Base-by-base conservation (phyloP, 2,113 vertebrate genomes). In the Tragulus kanchil region DNA sequence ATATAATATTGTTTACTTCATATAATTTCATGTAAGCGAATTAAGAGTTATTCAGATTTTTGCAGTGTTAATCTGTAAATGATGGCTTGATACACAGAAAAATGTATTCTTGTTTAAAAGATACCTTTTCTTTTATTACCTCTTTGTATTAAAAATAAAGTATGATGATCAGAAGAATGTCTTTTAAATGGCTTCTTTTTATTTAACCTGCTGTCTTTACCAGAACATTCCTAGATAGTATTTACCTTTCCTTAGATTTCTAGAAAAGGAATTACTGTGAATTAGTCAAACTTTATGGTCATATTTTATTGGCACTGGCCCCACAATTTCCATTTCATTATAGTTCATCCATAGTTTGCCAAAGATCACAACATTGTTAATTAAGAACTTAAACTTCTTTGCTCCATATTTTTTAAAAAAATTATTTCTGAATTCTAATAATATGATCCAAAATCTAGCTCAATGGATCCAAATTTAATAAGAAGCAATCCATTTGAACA, bases 1-100 rank as follows among this genome's bases (percentile, higher is more conserved):
- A 84, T 85, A 84, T 97, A 45, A 71, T 96, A 85, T 97, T 75
- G 87, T 96, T 98, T 98, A 92, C 98, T 96, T 96, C 89, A 62
- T 93, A 65, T 97, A 77, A 19, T 94, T 97, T 92, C 96, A 28
- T 93, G n/a, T 97, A 97, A 98, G 96, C 17, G 78, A 98, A 97
- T 94, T 82, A 98, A 95, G 36, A 93, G 77, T 97, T 97, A 92
- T 73, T 96, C 93, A 97, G 92, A 95, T 48, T 11, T 82, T 94
- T 90, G 54, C 97, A 92, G 94, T 98, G 96, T 98, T 98, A 85
- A 90, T 96, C 79, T 98, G 50, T 98, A 96, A 98, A 96, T 98
- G 93, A 95, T 59, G 54, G 78, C 25, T 95, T 98, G 97, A 96
- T 81, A 93, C 67, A 96, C 96, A 97, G 79, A 97, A 98, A 98